Evolutionary conservation across 2,113 vertebrate genomes (phyloP).

Genomic region (Trogon melanurus): DNA sequence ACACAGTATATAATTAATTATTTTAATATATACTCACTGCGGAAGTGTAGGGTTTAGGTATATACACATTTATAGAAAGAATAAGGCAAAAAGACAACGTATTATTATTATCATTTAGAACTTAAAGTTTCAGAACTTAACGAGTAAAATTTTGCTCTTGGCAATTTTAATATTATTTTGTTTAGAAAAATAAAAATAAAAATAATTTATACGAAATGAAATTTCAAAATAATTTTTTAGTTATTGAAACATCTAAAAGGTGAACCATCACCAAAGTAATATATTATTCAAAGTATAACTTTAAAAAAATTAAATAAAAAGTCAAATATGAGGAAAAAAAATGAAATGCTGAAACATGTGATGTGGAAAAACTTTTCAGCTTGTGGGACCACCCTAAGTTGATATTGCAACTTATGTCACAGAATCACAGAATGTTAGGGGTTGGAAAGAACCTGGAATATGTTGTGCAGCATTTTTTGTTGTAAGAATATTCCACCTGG

Average conservation of each 20-base stretch:
- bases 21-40: not conserved
- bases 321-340: not conserved
- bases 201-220: not conserved
- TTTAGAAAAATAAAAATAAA: not conserved
- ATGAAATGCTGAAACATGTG: not conserved
- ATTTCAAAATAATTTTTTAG: not conserved
- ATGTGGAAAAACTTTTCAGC: not conserved
- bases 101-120: not conserved
- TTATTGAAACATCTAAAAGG: not conserved
- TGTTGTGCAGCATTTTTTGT: not conserved
- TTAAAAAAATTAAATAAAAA: not conserved
- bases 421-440: not conserved
- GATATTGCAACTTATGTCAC: not conserved
- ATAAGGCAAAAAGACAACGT: not conserved
- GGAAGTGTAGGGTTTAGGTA: not conserved
- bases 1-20: not conserved
- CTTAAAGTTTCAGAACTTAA: not conserved
- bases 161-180: not conserved
- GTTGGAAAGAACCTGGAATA: no score
- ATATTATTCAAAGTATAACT: not conserved
- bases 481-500: not conserved
- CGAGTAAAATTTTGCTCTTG: accelerated
- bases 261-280: not conserved
- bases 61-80: not conserved
- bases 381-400: not conserved